phyloP scores from a whole-genome alignment of 2,113 vertebrate genomes.

The Hippocampus zosterae region DNA sequence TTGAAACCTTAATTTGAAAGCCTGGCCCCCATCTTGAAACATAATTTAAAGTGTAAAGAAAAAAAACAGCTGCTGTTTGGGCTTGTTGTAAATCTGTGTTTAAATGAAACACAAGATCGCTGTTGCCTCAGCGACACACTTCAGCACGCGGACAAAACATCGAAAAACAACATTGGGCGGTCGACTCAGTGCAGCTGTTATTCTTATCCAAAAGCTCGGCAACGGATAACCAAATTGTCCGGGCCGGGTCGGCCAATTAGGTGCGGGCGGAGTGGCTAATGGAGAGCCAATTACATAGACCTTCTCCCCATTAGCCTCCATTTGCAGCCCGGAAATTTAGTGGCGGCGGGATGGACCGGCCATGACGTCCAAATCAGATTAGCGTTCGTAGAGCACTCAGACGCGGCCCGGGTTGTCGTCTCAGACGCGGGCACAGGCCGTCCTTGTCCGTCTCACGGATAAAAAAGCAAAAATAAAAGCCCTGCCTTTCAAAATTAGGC shows the following conservation, averaged over 20 bases:
- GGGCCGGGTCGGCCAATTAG: background rate
- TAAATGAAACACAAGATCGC: background rate
- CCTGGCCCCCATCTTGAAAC: background rate
- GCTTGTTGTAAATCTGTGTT: background rate
- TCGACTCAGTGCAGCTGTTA: background rate
- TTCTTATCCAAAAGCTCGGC: background rate
- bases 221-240: background rate
- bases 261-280: background rate
- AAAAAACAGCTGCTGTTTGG: background rate
- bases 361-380: background rate
- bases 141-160: background rate
- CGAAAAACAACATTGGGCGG: background rate
- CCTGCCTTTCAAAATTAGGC: background rate
- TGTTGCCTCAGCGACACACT: background rate
- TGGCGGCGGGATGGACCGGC: background rate
- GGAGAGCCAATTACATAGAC: background rate
- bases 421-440: background rate
- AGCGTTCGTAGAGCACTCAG: background rate
- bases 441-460: no score
- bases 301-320: conserved; percentile 3
- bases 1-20: background rate
- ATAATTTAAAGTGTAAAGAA: background rate
- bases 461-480: background rate
- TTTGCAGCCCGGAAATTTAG: background rate
- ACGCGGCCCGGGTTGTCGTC: background rate